Percentiles rank a stretch among this genome's conserved stretches.
phyloP scores from a whole-genome alignment of 1,140 invertebrate genomes.

The Fopius arisanus region DNA sequence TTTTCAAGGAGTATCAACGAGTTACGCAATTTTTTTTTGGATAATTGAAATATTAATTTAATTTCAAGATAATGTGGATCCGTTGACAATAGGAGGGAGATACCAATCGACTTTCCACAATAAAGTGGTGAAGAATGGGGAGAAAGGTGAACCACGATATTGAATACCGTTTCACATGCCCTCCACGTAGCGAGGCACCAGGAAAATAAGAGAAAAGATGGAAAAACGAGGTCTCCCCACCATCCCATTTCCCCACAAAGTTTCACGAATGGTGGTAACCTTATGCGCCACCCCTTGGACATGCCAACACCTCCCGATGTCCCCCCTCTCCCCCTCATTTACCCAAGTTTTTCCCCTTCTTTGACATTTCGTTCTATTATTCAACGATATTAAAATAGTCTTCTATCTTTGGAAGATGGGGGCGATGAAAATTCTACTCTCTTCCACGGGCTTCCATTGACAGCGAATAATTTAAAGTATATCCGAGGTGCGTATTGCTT shows the following conservation, averaged over 20 bases:
- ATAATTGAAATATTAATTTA: neutral
- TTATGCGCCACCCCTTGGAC: neutral
- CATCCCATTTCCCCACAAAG: neutral
- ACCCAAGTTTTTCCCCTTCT: neutral
- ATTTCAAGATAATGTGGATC: neutral
- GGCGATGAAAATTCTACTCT: conserved; percentile 20
- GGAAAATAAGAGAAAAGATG: neutral
- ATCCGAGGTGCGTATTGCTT: conserved; percentile 10
- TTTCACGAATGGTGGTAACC: neutral
- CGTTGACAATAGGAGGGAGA: neutral
- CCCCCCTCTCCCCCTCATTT: neutral
- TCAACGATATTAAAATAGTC: conserved; percentile 59
- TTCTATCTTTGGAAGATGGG: conserved; percentile 39
- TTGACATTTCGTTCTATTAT: conserved; percentile 40
- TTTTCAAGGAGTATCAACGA: too few relatives aligned
- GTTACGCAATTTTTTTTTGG: too few relatives aligned
- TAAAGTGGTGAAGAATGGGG: neutral
- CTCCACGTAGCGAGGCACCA: conserved; percentile 53
- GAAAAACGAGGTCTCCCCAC: neutral
- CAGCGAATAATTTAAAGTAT: neutral
- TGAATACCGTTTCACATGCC: conserved; percentile 62
- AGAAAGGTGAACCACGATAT: conserved; percentile 40
- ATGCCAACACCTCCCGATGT: neutral
- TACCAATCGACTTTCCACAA: neutral
- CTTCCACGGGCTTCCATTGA: conserved; percentile 7